Evolutionary conservation across 2,888 invertebrate genomes (phyloP).

Genomic region (Campoletis raptor): DNA sequence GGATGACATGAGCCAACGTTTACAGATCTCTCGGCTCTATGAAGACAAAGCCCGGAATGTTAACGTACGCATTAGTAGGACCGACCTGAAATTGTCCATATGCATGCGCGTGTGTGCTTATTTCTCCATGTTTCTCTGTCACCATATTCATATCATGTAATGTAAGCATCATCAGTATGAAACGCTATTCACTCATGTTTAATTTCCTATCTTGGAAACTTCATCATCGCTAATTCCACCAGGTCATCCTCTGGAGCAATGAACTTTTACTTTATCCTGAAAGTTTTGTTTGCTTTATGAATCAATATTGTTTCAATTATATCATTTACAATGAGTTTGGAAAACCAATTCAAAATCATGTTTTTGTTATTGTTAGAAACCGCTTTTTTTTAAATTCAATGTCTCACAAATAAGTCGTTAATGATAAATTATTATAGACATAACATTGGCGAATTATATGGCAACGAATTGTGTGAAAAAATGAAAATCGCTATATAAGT

Average conservation of each 20-base stretch:
- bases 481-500: background rate
- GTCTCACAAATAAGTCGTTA: too few species aligned
- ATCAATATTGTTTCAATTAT: too few species aligned
- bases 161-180: conserved; percentile 11
- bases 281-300: too few species aligned
- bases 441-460: too few species aligned
- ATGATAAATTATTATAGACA: too few species aligned
- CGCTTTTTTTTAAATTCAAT: too few species aligned
- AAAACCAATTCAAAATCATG: too few species aligned
- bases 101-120: conserved; percentile 13
- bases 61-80: background rate
- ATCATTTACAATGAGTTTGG: too few species aligned
- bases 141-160: conserved; percentile 18
- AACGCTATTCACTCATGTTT: background rate
- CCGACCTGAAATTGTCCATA: background rate
- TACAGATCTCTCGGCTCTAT: conserved; percentile 23
- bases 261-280: background rate
- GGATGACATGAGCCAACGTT: conserved; percentile 45
- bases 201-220: background rate
- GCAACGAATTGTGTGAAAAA: too few species aligned
- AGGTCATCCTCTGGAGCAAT: background rate
- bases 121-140: conserved; percentile 19
- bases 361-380: too few species aligned
- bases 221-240: background rate
- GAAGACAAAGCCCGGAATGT: background rate